These are phyloP conservation scores for Acanthosepion lycidas DNA, from an alignment of 2,888 invertebrate genomes.

Conservation along the genomic window DNA sequence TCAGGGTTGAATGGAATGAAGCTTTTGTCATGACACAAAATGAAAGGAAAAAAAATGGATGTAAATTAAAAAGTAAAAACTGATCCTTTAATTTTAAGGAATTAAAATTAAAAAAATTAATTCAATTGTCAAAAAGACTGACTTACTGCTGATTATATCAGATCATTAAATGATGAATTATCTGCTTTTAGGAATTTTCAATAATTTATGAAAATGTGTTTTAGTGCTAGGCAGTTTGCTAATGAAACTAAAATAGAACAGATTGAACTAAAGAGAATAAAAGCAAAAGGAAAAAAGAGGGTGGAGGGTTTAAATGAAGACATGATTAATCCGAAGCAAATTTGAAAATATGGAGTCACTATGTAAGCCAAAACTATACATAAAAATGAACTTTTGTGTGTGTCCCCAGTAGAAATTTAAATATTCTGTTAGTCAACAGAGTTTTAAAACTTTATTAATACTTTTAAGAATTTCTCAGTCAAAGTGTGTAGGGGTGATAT, in stretches of 20 bases:
- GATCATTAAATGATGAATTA: not conserved
- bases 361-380: not conserved
- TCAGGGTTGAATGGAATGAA: not conserved
- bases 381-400: too few species aligned
- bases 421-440: too few species aligned
- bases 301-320: not conserved
- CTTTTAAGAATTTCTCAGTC: too few species aligned
- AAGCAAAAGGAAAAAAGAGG: not conserved
- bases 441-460: too few species aligned
- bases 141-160: not conserved
- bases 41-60: not conserved
- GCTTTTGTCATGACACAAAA: not conserved
- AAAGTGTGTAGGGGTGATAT: too few species aligned
- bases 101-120: not conserved
- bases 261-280: not conserved
- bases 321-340: not conserved
- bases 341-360: not conserved
- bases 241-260: not conserved
- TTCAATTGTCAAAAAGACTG: conserved; percentile 18
- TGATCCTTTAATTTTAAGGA: not conserved
- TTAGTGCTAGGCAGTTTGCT: not conserved
- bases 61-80: not conserved
- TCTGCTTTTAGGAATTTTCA: not conserved
- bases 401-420: too few species aligned
- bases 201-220: conserved; percentile 6